Percentiles rank a stretch among this genome's conserved stretches.
Evolutionary conservation across 2,888 invertebrate genomes (phyloP).

Genomic region (Meandrusa payeni): DNA sequence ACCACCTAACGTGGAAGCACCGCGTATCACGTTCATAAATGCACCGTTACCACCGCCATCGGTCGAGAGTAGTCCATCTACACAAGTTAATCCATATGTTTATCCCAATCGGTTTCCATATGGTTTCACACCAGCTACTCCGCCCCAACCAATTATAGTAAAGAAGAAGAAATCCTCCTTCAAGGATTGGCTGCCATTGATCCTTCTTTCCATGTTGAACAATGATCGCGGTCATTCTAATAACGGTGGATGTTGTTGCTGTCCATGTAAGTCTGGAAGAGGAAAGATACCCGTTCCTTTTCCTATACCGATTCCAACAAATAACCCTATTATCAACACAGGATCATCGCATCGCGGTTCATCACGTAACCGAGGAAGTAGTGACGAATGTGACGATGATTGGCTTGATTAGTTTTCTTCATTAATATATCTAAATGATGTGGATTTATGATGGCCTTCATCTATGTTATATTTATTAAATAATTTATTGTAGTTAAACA

Average conservation of each 20-base stretch:
- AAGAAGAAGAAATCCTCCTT: conserved; percentile 37
- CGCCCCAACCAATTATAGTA: conserved; percentile 38
- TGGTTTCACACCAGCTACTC: conserved; percentile 30
- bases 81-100: conserved; percentile 22
- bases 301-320: conserved; percentile 48
- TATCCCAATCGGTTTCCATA: conserved; percentile 20
- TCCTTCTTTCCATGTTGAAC: conserved; percentile 43
- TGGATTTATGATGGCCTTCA: not conserved
- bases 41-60: conserved; percentile 33
- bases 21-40: conserved; percentile 34
- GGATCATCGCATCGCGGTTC: conserved; percentile 24
- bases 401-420: not conserved
- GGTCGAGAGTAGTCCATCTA: conserved; percentile 12
- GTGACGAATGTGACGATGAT: conserved; percentile 15
- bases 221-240: conserved; percentile 34
- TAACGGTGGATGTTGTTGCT: conserved; percentile 32
- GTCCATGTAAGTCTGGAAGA: conserved; percentile 30
- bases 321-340: conserved; percentile 39
- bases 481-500: conserved; percentile 4
- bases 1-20: conserved; percentile 37
- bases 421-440: not conserved
- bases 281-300: conserved; percentile 44
- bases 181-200: conserved; percentile 44
- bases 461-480: conserved; percentile 6
- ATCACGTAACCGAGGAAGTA: conserved; percentile 26